phyloP scores from a whole-genome alignment of 2,113 vertebrate genomes.

The Todiramphus saurophagus region DNA sequence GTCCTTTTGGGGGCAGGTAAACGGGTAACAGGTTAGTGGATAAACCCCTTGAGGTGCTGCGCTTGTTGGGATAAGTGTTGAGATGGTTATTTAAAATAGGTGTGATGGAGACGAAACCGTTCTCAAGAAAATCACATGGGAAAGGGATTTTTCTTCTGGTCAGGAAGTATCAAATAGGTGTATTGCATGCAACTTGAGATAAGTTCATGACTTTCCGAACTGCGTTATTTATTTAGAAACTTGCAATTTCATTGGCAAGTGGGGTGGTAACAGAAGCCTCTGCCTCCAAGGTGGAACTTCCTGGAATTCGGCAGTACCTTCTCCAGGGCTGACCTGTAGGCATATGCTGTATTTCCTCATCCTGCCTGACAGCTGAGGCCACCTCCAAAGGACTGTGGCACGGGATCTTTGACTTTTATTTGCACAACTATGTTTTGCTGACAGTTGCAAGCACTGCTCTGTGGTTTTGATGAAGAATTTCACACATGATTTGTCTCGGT shows the following conservation, averaged over 20 bases:
- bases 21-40: neutral
- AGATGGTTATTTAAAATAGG: neutral
- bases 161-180: neutral
- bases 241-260: neutral
- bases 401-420: neutral
- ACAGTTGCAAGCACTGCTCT: neutral
- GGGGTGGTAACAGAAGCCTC: neutral
- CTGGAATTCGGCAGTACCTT: neutral
- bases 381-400: neutral
- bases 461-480: neutral
- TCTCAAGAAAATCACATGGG: neutral
- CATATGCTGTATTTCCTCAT: neutral
- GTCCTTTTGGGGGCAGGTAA: neutral
- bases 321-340: neutral
- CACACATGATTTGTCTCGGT: rapidly evolving
- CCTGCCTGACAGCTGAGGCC: neutral
- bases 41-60: neutral
- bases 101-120: neutral
- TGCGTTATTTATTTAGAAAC: neutral
- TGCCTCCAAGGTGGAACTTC: neutral
- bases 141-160: neutral
- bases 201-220: neutral
- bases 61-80: neutral
- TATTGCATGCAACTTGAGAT: neutral
- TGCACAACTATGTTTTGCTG: neutral